Evolutionary conservation across 2,888 invertebrate genomes (phyloP).

Genomic region (Pecten maximus): DNA sequence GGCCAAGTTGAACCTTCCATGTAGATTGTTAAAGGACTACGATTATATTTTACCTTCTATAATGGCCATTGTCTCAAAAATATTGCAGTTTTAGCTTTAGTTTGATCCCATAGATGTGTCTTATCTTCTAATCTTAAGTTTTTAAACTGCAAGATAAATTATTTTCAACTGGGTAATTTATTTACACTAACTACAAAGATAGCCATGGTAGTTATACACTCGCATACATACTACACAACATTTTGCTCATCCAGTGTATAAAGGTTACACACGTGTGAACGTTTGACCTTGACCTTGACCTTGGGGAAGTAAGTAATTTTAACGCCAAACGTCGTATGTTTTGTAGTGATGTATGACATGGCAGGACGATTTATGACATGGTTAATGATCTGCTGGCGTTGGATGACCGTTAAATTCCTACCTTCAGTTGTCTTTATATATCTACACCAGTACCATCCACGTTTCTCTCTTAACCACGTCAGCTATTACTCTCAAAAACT

Average conservation of each 20-base stretch:
- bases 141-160: too few relatives aligned
- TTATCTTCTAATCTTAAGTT: too few relatives aligned
- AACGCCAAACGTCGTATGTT: neutral
- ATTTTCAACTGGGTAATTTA: too few relatives aligned
- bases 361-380: neutral
- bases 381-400: neutral
- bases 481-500: neutral
- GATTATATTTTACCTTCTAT: too few relatives aligned
- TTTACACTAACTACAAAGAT: too few relatives aligned
- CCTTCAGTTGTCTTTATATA: neutral
- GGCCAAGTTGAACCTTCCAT: too few relatives aligned
- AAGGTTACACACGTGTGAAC: neutral
- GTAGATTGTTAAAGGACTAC: too few relatives aligned
- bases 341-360: neutral
- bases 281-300: conserved; percentile 14
- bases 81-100: too few relatives aligned
- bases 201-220: too few relatives aligned
- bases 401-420: neutral
- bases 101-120: too few relatives aligned
- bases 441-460: neutral
- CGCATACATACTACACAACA: too few relatives aligned
- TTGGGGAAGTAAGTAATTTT: neutral
- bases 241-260: neutral
- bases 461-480: neutral
- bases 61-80: too few relatives aligned